Evolutionary conservation across 2,888 invertebrate genomes (phyloP), one percentile per base, ranked within the genome.

Genomic region (Andrena dorsata): DNA sequence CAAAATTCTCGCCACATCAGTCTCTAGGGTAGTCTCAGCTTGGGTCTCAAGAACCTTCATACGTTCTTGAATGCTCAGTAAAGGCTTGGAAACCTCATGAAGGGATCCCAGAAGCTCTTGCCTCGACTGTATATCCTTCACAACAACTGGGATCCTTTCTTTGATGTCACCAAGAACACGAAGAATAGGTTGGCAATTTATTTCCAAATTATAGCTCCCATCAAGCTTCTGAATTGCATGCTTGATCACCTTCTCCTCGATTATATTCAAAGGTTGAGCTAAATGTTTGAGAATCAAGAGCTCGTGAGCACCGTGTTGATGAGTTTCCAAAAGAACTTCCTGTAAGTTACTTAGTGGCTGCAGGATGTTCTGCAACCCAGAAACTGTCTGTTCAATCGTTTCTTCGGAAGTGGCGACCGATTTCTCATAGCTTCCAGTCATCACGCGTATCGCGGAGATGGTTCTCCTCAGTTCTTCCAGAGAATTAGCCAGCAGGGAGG

Each of bases 271-370:
- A 0, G 91, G 89, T 30, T 88, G 83, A 23, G 80, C 84, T 1
- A 92, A 74, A 7, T 88, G 89, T 68, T 89, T 90, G 35, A 92
- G 49, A 28, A 92, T 88, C 6, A 89, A 71, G 7, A 92, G 76
- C 69, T 92, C 92, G 4, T 86, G 83, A 3, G 87, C 85, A 4
- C 87, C 86, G n/a, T 89, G 88, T 41, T 88, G 87, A 26, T 89
- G 86, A 0, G 88, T 83, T 51, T 80, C 69, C 0, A 28, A 51
- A 13, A 88, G 84, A 16, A 84, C 71, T 13, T 82, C 74, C 28
- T 65, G 73, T 8, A 86, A 51, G 3, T 70, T 63, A 2, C 28
- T 70, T 26, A 88, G 4, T 0, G 88, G 87, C 6, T 82, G 68
- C 1, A 49, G 7, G 8, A 88, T 69, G 7, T 70, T 72, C 7